A percentile compares a stretch with the other conserved stretches of the same genome.
These are phyloP conservation scores for Romanogobio albipinnatus DNA, from an alignment of 2,113 vertebrate species.

Conservation along the genomic window DNA sequence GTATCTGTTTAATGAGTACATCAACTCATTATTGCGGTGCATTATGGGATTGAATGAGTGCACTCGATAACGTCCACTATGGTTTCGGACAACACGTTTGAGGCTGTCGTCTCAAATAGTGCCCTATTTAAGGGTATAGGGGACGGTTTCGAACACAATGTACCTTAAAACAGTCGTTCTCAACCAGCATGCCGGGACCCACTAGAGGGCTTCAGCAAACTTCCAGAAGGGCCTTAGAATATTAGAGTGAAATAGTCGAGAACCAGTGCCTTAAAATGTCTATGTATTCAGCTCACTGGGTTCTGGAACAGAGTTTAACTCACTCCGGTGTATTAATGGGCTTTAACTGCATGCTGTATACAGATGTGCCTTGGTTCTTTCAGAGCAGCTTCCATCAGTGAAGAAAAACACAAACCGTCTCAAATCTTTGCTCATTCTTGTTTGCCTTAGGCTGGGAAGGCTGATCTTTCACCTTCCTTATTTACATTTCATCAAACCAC, in stretches of 20 bases:
- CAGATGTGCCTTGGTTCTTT: constrained; percentile 34
- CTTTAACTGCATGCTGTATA: constrained; percentile 27
- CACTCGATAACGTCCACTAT: too few relatives aligned
- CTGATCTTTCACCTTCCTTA: constrained; percentile 42
- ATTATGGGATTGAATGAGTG: too few relatives aligned
- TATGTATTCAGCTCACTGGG: constrained; percentile 10
- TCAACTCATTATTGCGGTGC: too few relatives aligned
- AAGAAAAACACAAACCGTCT: constrained; percentile 30
- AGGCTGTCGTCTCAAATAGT: too few relatives aligned
- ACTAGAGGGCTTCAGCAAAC: too few relatives aligned
- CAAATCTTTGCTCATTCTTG: constrained; percentile 24
- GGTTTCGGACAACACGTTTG: too few relatives aligned
- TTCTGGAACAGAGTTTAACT: constrained; percentile 9
- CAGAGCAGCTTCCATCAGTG: constrained; percentile 24
- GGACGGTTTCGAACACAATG: too few relatives aligned
- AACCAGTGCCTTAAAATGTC: background rate
- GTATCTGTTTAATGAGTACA: too few relatives aligned
- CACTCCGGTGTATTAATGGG: constrained; percentile 31
- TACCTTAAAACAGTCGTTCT: background rate
- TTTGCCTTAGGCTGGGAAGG: constrained; percentile 37
- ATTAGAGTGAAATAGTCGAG: background rate
- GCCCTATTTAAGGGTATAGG: too few relatives aligned
- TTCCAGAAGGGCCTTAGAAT: background rate
- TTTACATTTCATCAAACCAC: constrained; percentile 44
- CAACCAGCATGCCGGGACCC: background rate